Conservation (phyloP, 2,113 vertebrate species). For the Pluvianellus socialis region DNA sequence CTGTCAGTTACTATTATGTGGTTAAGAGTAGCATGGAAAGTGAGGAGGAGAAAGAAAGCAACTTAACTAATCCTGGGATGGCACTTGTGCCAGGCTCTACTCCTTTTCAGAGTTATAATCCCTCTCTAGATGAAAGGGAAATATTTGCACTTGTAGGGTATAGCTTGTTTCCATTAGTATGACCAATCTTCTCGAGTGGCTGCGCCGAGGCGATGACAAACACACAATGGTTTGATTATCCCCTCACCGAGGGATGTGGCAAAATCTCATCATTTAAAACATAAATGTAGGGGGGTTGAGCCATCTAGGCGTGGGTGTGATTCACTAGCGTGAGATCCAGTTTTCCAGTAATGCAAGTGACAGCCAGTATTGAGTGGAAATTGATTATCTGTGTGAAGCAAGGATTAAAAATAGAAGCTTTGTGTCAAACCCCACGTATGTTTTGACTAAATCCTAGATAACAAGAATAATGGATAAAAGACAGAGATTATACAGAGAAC, state of each 20-base stretch:
- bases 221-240: not conserved
- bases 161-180: not conserved
- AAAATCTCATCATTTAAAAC: not conserved
- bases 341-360: not conserved
- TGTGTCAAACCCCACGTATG: conserved; percentile 2
- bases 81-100: not conserved
- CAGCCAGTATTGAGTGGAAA: conserved; percentile 39
- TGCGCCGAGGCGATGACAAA: not conserved
- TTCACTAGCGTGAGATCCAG: not conserved
- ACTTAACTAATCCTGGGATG: not conserved
- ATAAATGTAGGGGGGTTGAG: not conserved
- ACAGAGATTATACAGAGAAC: conserved; percentile 15
- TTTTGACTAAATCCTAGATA: conserved; percentile 55
- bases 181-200: not conserved
- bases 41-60: not conserved
- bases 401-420: conserved; percentile 45
- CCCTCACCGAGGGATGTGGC: not conserved
- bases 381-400: conserved; percentile 15
- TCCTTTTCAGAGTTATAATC: not conserved
- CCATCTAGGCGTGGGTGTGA: not conserved
- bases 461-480: conserved; percentile 49
- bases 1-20: rapidly evolving
- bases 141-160: not conserved
- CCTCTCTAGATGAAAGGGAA: not conserved
- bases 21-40: not conserved